These are phyloP conservation scores for Sarcophaga rosellei DNA, from an alignment of 2,888 invertebrate species.

Conservation along the genomic window DNA sequence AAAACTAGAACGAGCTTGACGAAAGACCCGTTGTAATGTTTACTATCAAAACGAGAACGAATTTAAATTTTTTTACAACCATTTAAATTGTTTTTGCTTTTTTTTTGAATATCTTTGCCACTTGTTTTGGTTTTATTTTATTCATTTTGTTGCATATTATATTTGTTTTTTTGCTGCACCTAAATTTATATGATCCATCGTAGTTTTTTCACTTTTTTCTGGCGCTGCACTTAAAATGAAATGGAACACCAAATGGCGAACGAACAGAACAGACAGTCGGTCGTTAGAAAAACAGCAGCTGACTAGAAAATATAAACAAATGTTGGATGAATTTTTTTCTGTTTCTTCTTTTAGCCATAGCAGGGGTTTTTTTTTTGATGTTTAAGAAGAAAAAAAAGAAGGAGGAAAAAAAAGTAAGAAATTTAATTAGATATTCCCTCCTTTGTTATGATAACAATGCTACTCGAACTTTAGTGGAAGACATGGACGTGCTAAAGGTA, in stretches of 20 bases:
- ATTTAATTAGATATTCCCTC: constrained; percentile 64
- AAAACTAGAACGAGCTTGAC: too few species aligned
- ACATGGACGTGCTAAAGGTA: constrained; percentile 40
- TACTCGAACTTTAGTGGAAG: constrained; percentile 45
- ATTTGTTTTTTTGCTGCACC: not conserved
- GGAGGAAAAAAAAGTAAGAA: constrained; percentile 20
- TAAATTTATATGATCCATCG: constrained; percentile 38
- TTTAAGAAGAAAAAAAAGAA: not conserved
- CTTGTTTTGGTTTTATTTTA: too few species aligned
- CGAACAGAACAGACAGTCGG: not conserved
- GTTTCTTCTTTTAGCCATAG: too few species aligned
- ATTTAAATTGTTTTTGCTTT: too few species aligned
- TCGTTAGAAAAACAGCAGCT: constrained; percentile 39
- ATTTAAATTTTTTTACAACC: too few species aligned
- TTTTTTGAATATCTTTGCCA: too few species aligned
- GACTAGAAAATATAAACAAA: constrained; percentile 43
- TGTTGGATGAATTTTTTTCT: too few species aligned
- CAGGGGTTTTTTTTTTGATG: too few species aligned
- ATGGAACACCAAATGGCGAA: constrained; percentile 34
- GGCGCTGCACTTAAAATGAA: constrained; percentile 27
- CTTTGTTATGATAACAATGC: constrained; percentile 55
- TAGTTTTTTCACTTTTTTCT: not conserved
- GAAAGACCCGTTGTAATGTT: too few species aligned
- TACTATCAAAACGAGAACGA: too few species aligned
- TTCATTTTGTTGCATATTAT: too few species aligned